phyloP scores from a whole-genome alignment of 2,113 vertebrate genomes.

The Oceanites oceanicus region DNA sequence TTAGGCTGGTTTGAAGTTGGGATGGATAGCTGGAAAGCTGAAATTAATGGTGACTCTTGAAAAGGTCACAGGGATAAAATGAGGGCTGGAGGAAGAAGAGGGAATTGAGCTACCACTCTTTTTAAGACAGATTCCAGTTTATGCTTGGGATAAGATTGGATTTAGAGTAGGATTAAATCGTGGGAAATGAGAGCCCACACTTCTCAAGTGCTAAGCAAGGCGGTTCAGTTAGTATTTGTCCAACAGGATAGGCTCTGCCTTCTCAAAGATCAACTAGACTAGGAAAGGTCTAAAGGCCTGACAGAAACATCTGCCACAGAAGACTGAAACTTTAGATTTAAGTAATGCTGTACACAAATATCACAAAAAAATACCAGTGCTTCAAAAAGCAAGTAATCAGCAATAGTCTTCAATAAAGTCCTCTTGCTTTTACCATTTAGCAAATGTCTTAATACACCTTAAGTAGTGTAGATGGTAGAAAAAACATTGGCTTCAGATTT shows the following conservation, averaged over 20 bases:
- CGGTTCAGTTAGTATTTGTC: not conserved
- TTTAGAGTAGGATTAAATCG: not conserved
- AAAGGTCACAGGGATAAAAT: not conserved
- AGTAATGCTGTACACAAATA: not conserved
- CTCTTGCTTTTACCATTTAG: not conserved
- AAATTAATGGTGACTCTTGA: not conserved
- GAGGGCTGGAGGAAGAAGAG: not conserved
- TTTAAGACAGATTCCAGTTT: not conserved
- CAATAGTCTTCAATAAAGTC: not conserved
- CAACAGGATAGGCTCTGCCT: not conserved
- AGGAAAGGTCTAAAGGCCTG: not conserved
- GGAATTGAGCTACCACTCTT: not conserved
- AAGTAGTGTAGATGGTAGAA: not conserved
- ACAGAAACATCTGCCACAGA: not conserved
- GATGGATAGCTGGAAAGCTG: not conserved
- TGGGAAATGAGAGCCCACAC: not conserved
- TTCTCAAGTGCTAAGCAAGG: not conserved
- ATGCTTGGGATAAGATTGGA: not conserved
- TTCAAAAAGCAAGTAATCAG: not conserved
- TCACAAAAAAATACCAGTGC: not conserved
- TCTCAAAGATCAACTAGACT: not conserved
- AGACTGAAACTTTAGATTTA: not conserved
- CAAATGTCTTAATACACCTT: not conserved
- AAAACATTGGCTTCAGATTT: not conserved
- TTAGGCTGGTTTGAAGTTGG: not conserved